phyloP scores from a whole-genome alignment of 2,888 invertebrate genomes.

The Chaetogeoica ovagalla region DNA sequence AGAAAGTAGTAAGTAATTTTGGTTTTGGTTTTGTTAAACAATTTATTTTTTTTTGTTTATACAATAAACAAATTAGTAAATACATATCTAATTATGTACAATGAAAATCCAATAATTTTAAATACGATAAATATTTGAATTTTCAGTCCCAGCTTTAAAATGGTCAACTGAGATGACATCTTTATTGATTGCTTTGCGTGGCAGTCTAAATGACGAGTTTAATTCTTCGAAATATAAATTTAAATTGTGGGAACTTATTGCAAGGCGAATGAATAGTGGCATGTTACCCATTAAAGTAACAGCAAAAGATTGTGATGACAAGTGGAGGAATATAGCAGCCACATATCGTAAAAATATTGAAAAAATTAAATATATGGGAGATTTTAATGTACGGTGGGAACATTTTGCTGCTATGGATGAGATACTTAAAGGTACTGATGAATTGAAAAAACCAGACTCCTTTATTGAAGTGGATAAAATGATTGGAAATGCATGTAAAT shows the following conservation, averaged over 20 bases:
- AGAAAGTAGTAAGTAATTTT: conserved; percentile 34
- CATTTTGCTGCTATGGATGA: conserved; percentile 54
- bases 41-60: neutral
- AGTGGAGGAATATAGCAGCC: conserved; percentile 55
- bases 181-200: conserved; percentile 52
- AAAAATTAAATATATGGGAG: conserved; percentile 53
- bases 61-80: neutral
- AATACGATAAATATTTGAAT: conserved; percentile 1
- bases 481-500: conserved; percentile 10
- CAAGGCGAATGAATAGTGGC: conserved; percentile 31
- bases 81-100: neutral
- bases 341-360: conserved; percentile 55
- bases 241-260: conserved; percentile 54
- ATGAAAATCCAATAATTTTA: neutral
- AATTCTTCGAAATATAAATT: conserved; percentile 54
- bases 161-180: conserved; percentile 54
- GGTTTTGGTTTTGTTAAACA: neutral
- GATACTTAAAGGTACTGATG: conserved; percentile 53
- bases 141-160: conserved; percentile 52
- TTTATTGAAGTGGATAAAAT: conserved; percentile 41
- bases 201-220: conserved; percentile 54
- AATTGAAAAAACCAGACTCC: conserved; percentile 33
- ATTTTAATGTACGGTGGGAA: conserved; percentile 54
- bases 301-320: conserved; percentile 55
- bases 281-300: conserved; percentile 47